Percentiles rank a stretch among this genome's conserved stretches.
These are phyloP conservation scores for Cyaniris semiargus DNA, from an alignment of 2,888 invertebrate species.

Conservation along the genomic window DNA sequence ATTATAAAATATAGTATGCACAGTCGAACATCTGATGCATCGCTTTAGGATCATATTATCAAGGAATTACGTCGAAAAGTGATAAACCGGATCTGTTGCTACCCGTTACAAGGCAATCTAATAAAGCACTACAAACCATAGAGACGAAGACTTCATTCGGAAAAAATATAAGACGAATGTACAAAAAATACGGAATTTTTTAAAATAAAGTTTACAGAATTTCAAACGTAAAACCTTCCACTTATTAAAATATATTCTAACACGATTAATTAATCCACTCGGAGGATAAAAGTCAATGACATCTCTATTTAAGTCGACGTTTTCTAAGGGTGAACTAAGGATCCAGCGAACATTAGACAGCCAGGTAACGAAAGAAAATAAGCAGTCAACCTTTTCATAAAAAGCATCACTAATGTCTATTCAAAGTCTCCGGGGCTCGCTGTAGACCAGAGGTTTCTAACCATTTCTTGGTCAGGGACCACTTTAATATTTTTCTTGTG, in stretches of 20 bases:
- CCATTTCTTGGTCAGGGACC: no score
- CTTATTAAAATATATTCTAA: background rate
- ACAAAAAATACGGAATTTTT: no score
- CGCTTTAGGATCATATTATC: background rate
- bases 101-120: no score
- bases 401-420: conserved; percentile 45
- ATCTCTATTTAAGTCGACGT: conserved; percentile 2
- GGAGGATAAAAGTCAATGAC: conserved; percentile 16
- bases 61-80: background rate
- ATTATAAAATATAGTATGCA: conserved; percentile 34
- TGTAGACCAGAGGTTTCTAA: conserved; percentile 32
- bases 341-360: conserved; percentile 40
- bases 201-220: no score
- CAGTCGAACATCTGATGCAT: background rate
- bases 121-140: no score
- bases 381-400: conserved; percentile 44
- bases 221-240: no score
- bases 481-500: no score
- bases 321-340: conserved; percentile 26
- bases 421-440: conserved; percentile 43
- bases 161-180: no score
- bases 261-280: background rate
- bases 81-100: no score
- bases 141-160: no score
- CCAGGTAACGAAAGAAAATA: conserved; percentile 42